These are phyloP conservation scores for Cecidostiba fungosa DNA, from an alignment of 2,888 invertebrate species.

Conservation along the genomic window DNA sequence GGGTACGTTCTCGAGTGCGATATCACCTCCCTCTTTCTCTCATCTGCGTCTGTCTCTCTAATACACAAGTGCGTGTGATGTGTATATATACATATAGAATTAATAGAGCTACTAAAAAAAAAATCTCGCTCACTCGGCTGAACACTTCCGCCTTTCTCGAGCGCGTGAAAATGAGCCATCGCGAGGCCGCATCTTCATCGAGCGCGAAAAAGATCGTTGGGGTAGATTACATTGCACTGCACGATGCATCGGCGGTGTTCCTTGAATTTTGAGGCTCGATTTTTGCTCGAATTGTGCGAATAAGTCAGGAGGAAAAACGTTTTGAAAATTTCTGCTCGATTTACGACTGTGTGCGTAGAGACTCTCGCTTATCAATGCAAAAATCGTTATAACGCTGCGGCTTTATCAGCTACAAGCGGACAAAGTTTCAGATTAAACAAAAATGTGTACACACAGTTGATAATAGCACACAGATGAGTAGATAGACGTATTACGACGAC, in stretches of 20 bases:
- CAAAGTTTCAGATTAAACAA: conserved; percentile 48
- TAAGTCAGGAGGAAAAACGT: neutral
- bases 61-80: neutral
- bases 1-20: neutral
- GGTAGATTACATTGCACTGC: neutral
- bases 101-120: conserved; percentile 29
- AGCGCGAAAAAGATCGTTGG: neutral
- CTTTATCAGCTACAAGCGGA: conserved; percentile 33
- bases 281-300: neutral
- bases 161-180: conserved; percentile 22
- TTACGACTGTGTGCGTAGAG: neutral
- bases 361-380: neutral
- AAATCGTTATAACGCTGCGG: neutral
- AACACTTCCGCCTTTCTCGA: conserved; percentile 38
- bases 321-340: neutral
- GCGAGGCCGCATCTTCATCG: neutral
- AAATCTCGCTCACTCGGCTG: neutral
- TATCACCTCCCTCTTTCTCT: neutral
- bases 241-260: neutral
- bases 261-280: neutral
- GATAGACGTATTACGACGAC: neutral
- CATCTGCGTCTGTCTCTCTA: neutral
- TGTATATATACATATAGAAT: conserved; percentile 7
- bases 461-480: neutral
- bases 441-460: conserved; percentile 32